Evolutionary conservation across 2,888 invertebrate species (phyloP).

Genomic region (Xylota segnis): DNA sequence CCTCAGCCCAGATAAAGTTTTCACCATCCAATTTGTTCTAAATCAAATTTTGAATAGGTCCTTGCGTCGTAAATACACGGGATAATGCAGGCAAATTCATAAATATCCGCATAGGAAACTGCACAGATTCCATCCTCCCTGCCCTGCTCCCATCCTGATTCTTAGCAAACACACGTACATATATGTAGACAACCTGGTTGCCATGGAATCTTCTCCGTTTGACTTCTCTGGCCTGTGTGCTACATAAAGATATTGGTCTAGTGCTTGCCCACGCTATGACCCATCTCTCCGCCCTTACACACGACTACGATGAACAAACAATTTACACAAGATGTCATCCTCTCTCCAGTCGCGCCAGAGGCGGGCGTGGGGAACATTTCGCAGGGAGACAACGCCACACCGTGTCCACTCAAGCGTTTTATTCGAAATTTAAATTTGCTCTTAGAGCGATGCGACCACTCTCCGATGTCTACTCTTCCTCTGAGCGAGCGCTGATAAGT

Average conservation of each 20-base stretch:
- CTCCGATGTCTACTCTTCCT: slow-evolving; percentile 17
- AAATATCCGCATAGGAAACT: slow-evolving; percentile 66
- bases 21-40: slow-evolving; percentile 60
- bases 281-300: slow-evolving; percentile 4
- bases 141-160: slow-evolving; percentile 20
- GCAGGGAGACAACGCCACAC: slow-evolving; percentile 10
- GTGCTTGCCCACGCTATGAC: slow-evolving; percentile 18
- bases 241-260: slow-evolving; percentile 19
- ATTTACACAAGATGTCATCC: slow-evolving; percentile 53
- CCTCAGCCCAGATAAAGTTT: neutral
- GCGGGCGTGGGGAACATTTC: neutral
- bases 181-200: slow-evolving; percentile 20
- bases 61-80: slow-evolving; percentile 28
- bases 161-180: slow-evolving; percentile 28
- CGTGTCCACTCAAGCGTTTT: slow-evolving; percentile 74
- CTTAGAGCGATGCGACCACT: slow-evolving; percentile 47
- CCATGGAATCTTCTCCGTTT: slow-evolving; percentile 35
- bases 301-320: slow-evolving; percentile 27
- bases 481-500: slow-evolving; percentile 39
- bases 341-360: too few relatives aligned
- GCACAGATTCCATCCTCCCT: slow-evolving; percentile 11
- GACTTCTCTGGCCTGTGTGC: slow-evolving; percentile 21
- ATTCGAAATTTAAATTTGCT: slow-evolving; percentile 72
- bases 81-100: slow-evolving; percentile 68
- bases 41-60: slow-evolving; percentile 52